Percentiles rank a stretch among this genome's conserved stretches.
Evolutionary conservation across 2,113 vertebrate genomes (phyloP).

Genomic region (Albula goreensis): DNA sequence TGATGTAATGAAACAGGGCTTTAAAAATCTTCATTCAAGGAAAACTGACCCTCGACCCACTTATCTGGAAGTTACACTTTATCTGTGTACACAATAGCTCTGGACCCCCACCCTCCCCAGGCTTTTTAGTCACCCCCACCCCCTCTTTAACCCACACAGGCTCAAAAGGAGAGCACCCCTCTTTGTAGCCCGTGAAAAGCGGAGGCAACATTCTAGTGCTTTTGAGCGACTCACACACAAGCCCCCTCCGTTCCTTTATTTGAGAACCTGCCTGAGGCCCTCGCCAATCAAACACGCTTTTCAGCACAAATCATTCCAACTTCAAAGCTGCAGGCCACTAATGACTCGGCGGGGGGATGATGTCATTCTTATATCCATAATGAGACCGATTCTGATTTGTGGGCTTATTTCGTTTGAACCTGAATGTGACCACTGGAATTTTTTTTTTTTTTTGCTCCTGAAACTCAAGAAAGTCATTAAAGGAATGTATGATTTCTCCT

Average conservation of each 20-base stretch:
- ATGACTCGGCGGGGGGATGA: conserved; percentile 40
- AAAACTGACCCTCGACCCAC: conserved; percentile 32
- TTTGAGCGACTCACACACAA: conserved; percentile 29
- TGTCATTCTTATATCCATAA: conserved; percentile 43
- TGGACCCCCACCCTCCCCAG: not conserved
- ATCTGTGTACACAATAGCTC: conserved; percentile 41
- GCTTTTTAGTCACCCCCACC: not conserved
- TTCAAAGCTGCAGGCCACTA: conserved; percentile 43
- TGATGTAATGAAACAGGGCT: conserved; percentile 20
- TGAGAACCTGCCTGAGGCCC: conserved; percentile 19
- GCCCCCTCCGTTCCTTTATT: conserved; percentile 29
- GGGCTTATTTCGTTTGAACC: not conserved
- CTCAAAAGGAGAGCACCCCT: conserved; percentile 24
- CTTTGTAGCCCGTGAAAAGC: conserved; percentile 46
- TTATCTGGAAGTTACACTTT: conserved; percentile 46
- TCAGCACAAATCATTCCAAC: conserved; percentile 46
- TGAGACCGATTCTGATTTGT: not conserved
- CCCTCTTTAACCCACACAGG: not conserved
- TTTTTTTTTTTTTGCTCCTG: not conserved
- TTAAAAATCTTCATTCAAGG: conserved; percentile 32
- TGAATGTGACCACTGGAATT: not conserved
- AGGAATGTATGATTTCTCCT: conserved; percentile 15
- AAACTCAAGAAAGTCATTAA: conserved; percentile 1
- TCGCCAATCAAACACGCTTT: conserved; percentile 44
- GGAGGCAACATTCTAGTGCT: conserved; percentile 33